These are phyloP conservation scores for Sylvilagus floridanus DNA, from an alignment of 2,797 vertebrate genomes.

Conservation along the genomic window DNA sequence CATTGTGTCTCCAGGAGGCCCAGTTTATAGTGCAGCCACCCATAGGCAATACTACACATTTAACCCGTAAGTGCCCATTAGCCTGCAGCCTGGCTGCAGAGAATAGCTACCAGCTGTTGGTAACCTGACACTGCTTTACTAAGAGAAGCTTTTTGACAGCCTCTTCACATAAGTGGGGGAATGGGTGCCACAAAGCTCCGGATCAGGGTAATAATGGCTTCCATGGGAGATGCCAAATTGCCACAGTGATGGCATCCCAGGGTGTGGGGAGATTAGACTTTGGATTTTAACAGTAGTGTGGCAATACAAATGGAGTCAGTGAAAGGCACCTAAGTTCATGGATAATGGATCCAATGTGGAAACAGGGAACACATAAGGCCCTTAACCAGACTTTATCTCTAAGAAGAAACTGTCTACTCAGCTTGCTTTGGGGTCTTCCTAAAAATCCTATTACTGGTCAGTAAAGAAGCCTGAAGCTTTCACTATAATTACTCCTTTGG, in stretches of 20 bases:
- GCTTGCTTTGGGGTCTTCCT: not conserved
- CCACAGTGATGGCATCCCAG: too few relatives aligned
- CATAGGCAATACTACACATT: not conserved
- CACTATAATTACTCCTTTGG: not conserved
- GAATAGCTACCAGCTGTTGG: conserved; percentile 73
- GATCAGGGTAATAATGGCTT: conserved; percentile 16
- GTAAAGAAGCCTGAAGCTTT: not conserved
- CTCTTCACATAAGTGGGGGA: conserved; percentile 79
- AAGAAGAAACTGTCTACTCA: not conserved
- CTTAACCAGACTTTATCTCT: not conserved
- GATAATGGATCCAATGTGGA: not conserved
- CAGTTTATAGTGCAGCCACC: not conserved
- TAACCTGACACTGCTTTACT: conserved; percentile 73
- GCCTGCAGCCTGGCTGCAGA: conserved; percentile 22
- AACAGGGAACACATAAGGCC: not conserved
- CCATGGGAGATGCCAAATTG: not conserved
- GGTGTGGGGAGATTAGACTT: not conserved
- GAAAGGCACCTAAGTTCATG: not conserved
- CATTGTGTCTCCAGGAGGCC: conserved; percentile 64
- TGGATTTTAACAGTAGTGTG: conserved; percentile 23
- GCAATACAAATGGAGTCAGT: not conserved
- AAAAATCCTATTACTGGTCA: not conserved
- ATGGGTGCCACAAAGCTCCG: conserved; percentile 69
- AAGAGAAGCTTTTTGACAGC: conserved; percentile 78
- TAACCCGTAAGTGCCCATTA: conserved; percentile 56